These are phyloP conservation scores for Remorina albescens DNA, from an alignment of 2,797 vertebrate genomes.

Conservation along the genomic window DNA sequence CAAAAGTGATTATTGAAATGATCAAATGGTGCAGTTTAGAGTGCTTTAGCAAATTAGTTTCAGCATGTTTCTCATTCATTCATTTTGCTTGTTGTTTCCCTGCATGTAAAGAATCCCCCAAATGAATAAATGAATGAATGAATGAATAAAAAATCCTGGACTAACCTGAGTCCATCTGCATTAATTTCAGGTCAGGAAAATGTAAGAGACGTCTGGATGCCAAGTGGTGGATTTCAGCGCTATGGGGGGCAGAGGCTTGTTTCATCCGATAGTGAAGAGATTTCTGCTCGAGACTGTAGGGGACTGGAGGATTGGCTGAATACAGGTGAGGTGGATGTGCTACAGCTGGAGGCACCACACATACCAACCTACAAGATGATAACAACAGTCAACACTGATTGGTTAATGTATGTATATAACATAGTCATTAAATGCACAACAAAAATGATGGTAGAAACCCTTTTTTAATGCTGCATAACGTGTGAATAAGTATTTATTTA, in stretches of 20 bases:
- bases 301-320: slow-evolving; percentile 88
- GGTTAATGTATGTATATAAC: not conserved
- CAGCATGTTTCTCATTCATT: not conserved
- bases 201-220: slow-evolving; percentile 81
- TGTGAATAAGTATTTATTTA: not conserved
- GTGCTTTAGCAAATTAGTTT: not conserved
- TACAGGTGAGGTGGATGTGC: slow-evolving; percentile 88
- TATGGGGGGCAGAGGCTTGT: slow-evolving; percentile 81
- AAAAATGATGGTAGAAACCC: not conserved
- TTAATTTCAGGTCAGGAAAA: slow-evolving; percentile 90
- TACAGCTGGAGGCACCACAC: slow-evolving; percentile 89
- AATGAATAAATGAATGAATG: too few species aligned
- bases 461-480: not conserved
- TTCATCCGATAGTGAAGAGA: slow-evolving; percentile 81
- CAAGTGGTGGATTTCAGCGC: slow-evolving; percentile 82
- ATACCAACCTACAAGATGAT: slow-evolving; percentile 85
- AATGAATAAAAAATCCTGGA: too few species aligned
- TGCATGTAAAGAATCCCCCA: too few species aligned
- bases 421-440: slow-evolving; percentile 3
- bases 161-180: slow-evolving; percentile 97
- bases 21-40: slow-evolving; percentile 1
- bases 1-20: not conserved
- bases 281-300: slow-evolving; percentile 86
- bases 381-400: not conserved
- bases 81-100: too few species aligned